A percentile compares a stretch with the other conserved stretches of the same genome.
These are phyloP conservation scores for Drosophila pseudoananassae DNA, from an alignment of 1,140 invertebrate genomes.

Conservation along the genomic window DNA sequence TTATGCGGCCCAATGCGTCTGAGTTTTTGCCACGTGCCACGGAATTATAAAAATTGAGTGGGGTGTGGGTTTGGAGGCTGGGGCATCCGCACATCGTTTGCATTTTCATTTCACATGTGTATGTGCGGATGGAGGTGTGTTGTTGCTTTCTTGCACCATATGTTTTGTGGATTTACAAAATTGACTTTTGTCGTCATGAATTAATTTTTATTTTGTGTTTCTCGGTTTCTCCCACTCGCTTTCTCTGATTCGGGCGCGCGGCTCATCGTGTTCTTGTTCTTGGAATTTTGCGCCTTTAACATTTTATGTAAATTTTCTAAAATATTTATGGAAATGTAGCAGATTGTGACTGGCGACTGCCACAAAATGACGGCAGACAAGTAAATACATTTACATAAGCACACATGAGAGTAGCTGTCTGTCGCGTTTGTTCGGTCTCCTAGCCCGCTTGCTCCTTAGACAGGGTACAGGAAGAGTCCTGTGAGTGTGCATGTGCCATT, in stretches of 20 bases:
- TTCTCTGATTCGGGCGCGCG: conserved; percentile 13
- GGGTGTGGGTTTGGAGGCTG: not conserved
- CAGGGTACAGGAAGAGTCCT: not conserved
- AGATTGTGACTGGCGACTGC: conserved; percentile 75
- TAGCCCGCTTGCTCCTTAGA: not conserved
- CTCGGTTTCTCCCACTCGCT: conserved; percentile 1
- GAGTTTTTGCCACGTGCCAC: conserved; percentile 71
- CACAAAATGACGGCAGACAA: conserved; percentile 75
- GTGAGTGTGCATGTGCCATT: conserved; percentile 15
- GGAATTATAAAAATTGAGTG: conserved; percentile 18
- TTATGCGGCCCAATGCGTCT: conserved; percentile 76
- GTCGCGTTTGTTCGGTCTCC: not conserved
- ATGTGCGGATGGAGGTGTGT: conserved; percentile 1
- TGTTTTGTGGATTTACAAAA: conserved; percentile 75
- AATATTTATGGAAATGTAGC: conserved; percentile 82
- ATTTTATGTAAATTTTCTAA: conserved; percentile 81
- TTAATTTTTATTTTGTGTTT: conserved; percentile 62
- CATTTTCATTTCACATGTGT: conserved; percentile 59
- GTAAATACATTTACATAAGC: conserved; percentile 76
- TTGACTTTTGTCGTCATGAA: conserved; percentile 80
- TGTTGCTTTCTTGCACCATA: conserved; percentile 53
- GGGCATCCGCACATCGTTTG: conserved; percentile 62
- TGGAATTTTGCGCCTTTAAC: conserved; percentile 48
- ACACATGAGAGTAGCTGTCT: conserved; percentile 27
- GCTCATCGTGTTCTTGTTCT: conserved; percentile 43